Conservation (phyloP, 2,888 invertebrate genomes). For the Leptinotarsa peninsularis region DNA sequence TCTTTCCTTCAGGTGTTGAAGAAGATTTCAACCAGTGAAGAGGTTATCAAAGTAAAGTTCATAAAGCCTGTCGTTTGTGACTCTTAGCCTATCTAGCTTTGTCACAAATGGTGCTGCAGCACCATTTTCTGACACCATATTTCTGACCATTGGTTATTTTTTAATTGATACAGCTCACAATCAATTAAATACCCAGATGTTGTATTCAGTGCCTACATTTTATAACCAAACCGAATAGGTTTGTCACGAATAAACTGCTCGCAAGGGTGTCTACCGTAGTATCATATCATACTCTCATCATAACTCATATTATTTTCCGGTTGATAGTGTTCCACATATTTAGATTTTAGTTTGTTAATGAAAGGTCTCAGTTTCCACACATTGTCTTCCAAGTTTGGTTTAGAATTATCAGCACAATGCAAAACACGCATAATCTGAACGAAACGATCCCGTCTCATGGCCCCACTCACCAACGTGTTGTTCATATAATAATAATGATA, state of each 20-base stretch:
- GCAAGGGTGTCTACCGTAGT: background rate
- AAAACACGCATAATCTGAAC: background rate
- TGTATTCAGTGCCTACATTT: conserved; percentile 1
- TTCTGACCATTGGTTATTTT: no score
- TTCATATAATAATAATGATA: no score
- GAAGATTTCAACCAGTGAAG: no score
- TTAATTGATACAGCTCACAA: background rate
- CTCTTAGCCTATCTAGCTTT: no score
- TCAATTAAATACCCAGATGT: background rate
- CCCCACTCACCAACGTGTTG: conserved; percentile 25
- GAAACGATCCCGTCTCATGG: conserved; percentile 30
- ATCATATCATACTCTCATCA: background rate
- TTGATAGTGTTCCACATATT: conserved; percentile 11
- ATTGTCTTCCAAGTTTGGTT: conserved; percentile 21
- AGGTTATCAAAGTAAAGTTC: no score
- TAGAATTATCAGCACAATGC: conserved; percentile 13
- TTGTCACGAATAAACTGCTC: background rate
- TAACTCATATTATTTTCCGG: background rate
- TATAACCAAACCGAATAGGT: conserved; percentile 4
- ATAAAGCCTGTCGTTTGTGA: no score
- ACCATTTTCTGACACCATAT: no score
- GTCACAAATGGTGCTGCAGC: no score
- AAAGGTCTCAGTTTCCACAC: conserved; percentile 32
- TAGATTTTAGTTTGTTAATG: background rate
- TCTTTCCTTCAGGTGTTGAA: no score